These are phyloP conservation scores for Lepidurus arcticus DNA, from an alignment of 1,140 invertebrate species.

Conservation along the genomic window DNA sequence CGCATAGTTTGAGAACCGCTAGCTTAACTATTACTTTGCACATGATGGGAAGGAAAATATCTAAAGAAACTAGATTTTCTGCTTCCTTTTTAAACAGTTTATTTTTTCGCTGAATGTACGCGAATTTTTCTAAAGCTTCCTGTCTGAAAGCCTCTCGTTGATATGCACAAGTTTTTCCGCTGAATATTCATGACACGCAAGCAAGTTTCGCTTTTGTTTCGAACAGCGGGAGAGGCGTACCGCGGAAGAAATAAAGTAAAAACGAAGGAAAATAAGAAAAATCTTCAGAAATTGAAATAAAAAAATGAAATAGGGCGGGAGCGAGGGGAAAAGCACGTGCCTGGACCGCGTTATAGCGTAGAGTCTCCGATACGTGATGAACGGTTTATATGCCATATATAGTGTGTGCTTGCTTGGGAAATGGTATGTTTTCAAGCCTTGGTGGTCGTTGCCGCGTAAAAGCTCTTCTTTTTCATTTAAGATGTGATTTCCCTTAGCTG, in stretches of 20 bases:
- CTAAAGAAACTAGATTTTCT: too few species aligned
- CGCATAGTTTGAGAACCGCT: too few species aligned
- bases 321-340: neutral
- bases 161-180: too few species aligned
- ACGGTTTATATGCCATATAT: conserved; percentile 1
- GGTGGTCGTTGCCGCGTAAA: neutral
- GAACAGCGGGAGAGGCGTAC: too few species aligned
- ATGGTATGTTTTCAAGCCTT: neutral
- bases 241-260: neutral
- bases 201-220: too few species aligned
- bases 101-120: too few species aligned
- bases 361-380: neutral
- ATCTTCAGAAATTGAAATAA: neutral
- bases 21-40: too few species aligned
- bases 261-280: neutral
- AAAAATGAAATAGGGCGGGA: neutral
- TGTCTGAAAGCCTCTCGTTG: too few species aligned
- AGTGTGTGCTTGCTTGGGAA: neutral
- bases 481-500: conserved; percentile 15
- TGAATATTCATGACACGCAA: too few species aligned
- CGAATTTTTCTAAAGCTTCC: too few species aligned
- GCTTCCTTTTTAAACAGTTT: too few species aligned
- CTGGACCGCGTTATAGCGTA: conserved; percentile 5
- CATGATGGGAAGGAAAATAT: too few species aligned
- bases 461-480: neutral